Conservation (phyloP, 2,888 invertebrate genomes). For the Bombylius major region DNA sequence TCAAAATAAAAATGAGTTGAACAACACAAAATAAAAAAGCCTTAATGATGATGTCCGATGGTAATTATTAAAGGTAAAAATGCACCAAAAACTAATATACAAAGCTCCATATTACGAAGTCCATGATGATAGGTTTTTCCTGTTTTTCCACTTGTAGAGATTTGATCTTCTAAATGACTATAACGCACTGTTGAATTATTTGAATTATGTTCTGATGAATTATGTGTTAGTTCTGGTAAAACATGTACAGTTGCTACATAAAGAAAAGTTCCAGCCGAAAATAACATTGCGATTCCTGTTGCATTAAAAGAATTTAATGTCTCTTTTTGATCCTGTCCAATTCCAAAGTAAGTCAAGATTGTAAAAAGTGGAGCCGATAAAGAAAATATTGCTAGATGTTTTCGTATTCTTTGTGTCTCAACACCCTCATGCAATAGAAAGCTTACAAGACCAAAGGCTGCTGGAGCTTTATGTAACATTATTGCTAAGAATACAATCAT, state of each 20-base stretch:
- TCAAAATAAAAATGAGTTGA: too few relatives aligned
- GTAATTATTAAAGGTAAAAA: constrained; percentile 81
- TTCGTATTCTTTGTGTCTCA: constrained; percentile 70
- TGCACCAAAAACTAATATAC: constrained; percentile 75
- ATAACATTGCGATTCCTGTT: constrained; percentile 94
- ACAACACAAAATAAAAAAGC: neutral
- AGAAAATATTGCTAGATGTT: constrained; percentile 85
- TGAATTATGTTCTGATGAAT: constrained; percentile 30
- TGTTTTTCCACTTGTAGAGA: constrained; percentile 14
- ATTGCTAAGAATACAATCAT: constrained; percentile 96
- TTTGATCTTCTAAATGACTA: constrained; percentile 22
- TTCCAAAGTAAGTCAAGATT: constrained; percentile 81
- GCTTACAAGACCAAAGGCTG: constrained; percentile 97
- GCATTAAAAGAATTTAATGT: constrained; percentile 79
- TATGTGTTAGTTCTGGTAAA: constrained; percentile 77
- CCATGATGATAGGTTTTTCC: constrained; percentile 35
- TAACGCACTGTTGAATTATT: constrained; percentile 10
- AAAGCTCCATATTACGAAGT: constrained; percentile 64
- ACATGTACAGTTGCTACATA: constrained; percentile 99
- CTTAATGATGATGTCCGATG: constrained; percentile 77
- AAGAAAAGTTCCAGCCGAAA: constrained; percentile 96
- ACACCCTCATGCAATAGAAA: constrained; percentile 91
- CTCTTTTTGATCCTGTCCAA: constrained; percentile 88
- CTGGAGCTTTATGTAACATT: constrained; percentile 98
- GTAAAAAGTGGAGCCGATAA: constrained; percentile 84